Evolutionary conservation across 2,797 vertebrate genomes (phyloP).

Genomic region (Pipistrellus pygmaeus): DNA sequence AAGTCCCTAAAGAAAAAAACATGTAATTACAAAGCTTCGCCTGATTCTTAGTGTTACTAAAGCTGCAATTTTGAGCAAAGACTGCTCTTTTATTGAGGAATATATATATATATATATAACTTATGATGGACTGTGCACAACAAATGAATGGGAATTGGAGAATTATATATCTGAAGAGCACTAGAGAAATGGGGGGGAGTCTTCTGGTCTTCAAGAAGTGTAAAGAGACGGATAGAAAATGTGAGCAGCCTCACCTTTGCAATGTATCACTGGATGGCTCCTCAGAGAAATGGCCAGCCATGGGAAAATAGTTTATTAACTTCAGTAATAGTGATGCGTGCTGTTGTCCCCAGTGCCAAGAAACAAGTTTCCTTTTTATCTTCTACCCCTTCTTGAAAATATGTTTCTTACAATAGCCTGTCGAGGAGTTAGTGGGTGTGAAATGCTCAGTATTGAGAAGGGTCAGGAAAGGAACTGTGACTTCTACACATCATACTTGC

Average conservation of each 20-base stretch:
- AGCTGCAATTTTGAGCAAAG: slow-evolving; percentile 9
- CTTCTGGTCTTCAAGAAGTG: background rate
- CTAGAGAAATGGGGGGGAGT: background rate
- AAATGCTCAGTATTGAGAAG: background rate
- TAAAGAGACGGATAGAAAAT: background rate
- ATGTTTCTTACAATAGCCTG: background rate
- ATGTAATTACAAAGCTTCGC: background rate
- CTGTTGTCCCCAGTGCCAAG: background rate
- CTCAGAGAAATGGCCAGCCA: background rate
- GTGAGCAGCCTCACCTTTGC: background rate
- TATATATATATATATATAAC: background rate
- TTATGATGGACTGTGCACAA: background rate
- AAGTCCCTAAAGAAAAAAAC: slow-evolving; percentile 17
- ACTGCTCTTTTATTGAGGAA: background rate
- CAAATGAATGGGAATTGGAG: background rate
- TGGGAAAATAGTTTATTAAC: background rate
- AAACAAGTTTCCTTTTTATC: background rate
- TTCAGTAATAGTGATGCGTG: background rate
- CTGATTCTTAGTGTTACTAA: background rate
- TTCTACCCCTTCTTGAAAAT: background rate
- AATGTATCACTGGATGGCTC: background rate
- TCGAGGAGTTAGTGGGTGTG: background rate
- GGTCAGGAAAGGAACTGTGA: background rate
- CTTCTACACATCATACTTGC: background rate
- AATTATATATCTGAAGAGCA: background rate